Percentiles rank a stretch among this genome's conserved stretches.
phyloP scores from a whole-genome alignment of 2,888 invertebrate species.

The Euclidia mi region DNA sequence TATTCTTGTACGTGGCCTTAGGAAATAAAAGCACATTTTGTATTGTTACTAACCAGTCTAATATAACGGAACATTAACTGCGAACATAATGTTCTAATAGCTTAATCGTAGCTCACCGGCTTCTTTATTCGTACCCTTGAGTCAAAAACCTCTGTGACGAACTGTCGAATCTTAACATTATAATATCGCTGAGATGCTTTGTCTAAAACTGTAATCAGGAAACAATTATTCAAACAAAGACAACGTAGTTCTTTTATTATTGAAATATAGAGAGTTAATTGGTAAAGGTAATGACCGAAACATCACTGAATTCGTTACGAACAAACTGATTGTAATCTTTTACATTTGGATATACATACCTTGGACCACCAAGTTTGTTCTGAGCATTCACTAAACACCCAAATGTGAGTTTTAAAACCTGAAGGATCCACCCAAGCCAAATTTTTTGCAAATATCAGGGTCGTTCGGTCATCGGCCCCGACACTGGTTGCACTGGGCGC shows the following conservation, averaged over 20 bases:
- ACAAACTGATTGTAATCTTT: neutral
- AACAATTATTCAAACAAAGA: constrained; percentile 10
- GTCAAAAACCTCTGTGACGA: constrained; percentile 5
- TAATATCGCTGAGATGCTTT: constrained; percentile 8
- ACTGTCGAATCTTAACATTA: constrained; percentile 1
- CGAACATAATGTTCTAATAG: neutral
- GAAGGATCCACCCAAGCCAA: constrained; percentile 14
- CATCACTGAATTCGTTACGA: constrained; percentile 6
- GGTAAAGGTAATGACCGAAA: constrained; percentile 9
- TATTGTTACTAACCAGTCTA: constrained; percentile 2
- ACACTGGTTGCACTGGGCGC: constrained; percentile 68
- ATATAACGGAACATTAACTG: neutral
- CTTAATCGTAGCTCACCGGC: neutral
- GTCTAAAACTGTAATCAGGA: constrained; percentile 11
- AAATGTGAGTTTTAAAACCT: constrained; percentile 8
- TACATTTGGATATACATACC: too few relatives aligned
- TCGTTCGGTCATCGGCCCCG: constrained; percentile 74
- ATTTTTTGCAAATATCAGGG: constrained; percentile 72
- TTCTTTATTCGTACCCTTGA: neutral
- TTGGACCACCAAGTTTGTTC: too few relatives aligned
- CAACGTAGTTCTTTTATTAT: constrained; percentile 7
- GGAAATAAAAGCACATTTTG: neutral
- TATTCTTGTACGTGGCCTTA: constrained; percentile 21
- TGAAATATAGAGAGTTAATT: constrained; percentile 7
- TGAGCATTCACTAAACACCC: neutral